Evolutionary conservation across 2,888 invertebrate genomes (phyloP), one percentile per base, ranked within the genome.

Genomic region (Melipona bicolor): DNA sequence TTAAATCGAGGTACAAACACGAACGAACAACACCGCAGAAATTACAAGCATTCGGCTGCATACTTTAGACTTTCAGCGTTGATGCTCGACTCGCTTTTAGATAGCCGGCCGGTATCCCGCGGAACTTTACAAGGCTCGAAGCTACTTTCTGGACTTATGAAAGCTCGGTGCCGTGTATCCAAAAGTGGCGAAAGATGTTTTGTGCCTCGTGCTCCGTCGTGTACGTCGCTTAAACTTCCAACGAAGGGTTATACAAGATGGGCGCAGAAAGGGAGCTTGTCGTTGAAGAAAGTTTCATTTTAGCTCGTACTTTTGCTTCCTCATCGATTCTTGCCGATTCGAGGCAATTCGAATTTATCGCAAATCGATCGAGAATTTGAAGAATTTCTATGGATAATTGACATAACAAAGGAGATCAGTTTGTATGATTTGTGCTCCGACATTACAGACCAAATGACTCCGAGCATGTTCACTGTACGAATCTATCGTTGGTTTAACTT

Each of bases 171-270:
- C 70, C 52, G 50, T 24, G 78, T 78, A 74, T 61, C 21, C 79
- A 49, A 75, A 79, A 84, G 84, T 75, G 84, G 56, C 54, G 81
- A 79, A 79, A 49, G 67, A 79, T 79, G 84, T 84, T 79, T 84
- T 72, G 65, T 64, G 43, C 64, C 71, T 56, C 49, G 52, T 62
- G 59, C 78, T 62, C 49, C 15, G 21, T 32, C 32, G 32, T 43
- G 68, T 32, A 24, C 59, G 32, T 73, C 69, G 64, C n/a, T 62
- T n/a, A 21, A 84, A 75, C 61, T 79, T 75, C 21, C 70, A 4
- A 3, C 27, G 15, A 56, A 49, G 56, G 19, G 50, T 72, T 73
- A 49, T 56, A 36, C 32, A 32, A 52, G 50, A 24, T 4, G n/a
- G 17, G 36, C 36, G 15, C 0, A 27, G n/a, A 13, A 43, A 32